A percentile compares a stretch with the other conserved stretches of the same genome.
Conservation (phyloP, 23 tunicate species). For the Styela clava region DNA sequence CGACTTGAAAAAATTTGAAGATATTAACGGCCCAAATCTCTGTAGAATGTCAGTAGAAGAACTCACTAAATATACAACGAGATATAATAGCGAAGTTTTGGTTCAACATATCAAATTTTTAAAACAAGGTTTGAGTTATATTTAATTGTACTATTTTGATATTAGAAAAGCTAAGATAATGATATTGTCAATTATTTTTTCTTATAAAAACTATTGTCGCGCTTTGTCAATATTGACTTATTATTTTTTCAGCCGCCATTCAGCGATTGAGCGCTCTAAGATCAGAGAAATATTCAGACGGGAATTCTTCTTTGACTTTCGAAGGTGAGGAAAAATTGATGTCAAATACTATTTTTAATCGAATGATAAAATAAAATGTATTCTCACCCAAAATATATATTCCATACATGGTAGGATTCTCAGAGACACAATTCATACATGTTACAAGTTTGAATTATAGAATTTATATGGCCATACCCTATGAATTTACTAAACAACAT, state of each 20-base stretch:
- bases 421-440: too few relatives aligned
- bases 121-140: conserved; percentile 69
- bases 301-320: conserved; percentile 39
- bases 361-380: background rate
- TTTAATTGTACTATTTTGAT: background rate
- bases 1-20: conserved; percentile 50
- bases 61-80: conserved; percentile 46
- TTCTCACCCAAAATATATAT: too few relatives aligned
- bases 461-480: too few relatives aligned
- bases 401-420: too few relatives aligned
- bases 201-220: too few relatives aligned
- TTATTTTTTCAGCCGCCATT: conserved; percentile 39
- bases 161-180: too few relatives aligned
- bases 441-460: too few relatives aligned
- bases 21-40: conserved; percentile 40
- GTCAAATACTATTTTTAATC: background rate
- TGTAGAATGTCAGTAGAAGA: conserved; percentile 63
- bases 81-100: conserved; percentile 79
- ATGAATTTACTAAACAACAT: background rate
- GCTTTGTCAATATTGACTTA: background rate
- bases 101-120: conserved; percentile 76
- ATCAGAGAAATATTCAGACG: conserved; percentile 36
- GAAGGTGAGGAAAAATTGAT: conserved; percentile 35
- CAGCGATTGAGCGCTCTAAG: conserved; percentile 40
- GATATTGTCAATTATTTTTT: background rate